phyloP scores from a whole-genome alignment of 2,888 invertebrate genomes.

The Epinotia nisella region DNA sequence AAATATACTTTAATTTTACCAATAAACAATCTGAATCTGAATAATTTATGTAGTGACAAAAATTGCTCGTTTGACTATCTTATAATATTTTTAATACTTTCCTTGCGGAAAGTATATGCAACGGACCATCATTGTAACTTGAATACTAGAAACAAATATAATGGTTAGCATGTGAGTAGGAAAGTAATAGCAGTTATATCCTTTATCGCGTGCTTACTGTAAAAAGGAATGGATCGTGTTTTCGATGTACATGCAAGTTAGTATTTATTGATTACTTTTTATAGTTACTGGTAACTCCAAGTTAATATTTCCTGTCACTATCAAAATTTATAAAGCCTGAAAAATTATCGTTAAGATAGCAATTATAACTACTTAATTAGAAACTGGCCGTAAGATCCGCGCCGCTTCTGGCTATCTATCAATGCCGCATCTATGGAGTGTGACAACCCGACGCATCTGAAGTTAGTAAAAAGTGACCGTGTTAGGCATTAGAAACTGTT shows the following conservation, averaged over 20 bases:
- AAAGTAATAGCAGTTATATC: neutral
- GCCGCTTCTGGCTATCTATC: constrained; percentile 12
- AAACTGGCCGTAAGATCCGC: constrained; percentile 14
- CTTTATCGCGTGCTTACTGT: neutral
- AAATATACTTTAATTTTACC: too few species aligned
- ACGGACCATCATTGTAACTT: too few species aligned
- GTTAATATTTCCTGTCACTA: constrained; percentile 12
- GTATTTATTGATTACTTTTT: constrained; percentile 4
- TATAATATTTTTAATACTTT: too few species aligned
- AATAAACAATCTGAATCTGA: too few species aligned
- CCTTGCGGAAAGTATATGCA: too few species aligned
- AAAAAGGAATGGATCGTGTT: neutral
- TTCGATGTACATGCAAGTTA: neutral
- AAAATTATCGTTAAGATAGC: constrained; percentile 13
- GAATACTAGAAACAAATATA: neutral
- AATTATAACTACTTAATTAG: constrained; percentile 22
- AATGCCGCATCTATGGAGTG: constrained; percentile 17
- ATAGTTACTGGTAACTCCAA: neutral
- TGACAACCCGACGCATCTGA: constrained; percentile 21
- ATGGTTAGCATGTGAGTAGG: neutral
- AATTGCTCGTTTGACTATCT: too few species aligned
- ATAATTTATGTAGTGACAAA: too few species aligned
- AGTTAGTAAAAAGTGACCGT: constrained; percentile 4
- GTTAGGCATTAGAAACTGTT: neutral
- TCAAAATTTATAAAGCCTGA: neutral